Evolutionary conservation across 92 coral and sea anemone species (phyloP), one percentile per base, ranked within the genome.

Genomic region (Epizoanthus rinbou): DNA sequence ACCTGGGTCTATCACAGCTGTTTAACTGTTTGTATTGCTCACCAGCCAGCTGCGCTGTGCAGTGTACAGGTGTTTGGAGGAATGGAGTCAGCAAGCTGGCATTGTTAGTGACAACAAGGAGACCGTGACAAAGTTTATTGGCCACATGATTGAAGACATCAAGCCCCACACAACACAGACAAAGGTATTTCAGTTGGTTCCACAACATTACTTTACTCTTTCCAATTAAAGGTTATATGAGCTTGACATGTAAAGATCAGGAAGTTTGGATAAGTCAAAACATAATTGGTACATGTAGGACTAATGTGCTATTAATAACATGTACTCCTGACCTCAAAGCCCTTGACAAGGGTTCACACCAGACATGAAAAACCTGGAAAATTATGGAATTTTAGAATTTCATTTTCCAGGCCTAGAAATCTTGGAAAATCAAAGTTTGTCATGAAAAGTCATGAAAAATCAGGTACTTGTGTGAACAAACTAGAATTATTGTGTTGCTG

Each of bases 1-100:
- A 37, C 43, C 43, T 3, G 43, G 43, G 43, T 1, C 43, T 37
- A 37, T 6, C 43, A 37, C 43, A 37, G 43, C 43, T 37, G 43
- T 3, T 37, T 47, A 47, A 47, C 15, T 10, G 14, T 47, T 47
- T 47, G 1, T 47, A 9, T 47, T 11, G 7, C 10, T 84, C 52
- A 75, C 13, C 83, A 92, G 96, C 39, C 59, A 90, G 25, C 83
- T 92, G 37, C 86, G 96, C 43, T 92, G 93, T 73, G 86, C 90
- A 3, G 90, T 87, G 67, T 92, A 90, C 81, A 81, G 41, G 19
- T 92, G 96, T 63, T 66, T 90, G 19, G 91, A 92, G 25, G 88
- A 79, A 58, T 85, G 91, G 91, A 58, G 80, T 57, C 96, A 90
- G 41, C 56, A 84, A 56, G 85, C 91, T 73, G 85, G 81, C 28